Percentiles rank a stretch among this genome's conserved stretches.
Conservation (phyloP, 2,888 invertebrate genomes). For the Clostera curtula region DNA sequence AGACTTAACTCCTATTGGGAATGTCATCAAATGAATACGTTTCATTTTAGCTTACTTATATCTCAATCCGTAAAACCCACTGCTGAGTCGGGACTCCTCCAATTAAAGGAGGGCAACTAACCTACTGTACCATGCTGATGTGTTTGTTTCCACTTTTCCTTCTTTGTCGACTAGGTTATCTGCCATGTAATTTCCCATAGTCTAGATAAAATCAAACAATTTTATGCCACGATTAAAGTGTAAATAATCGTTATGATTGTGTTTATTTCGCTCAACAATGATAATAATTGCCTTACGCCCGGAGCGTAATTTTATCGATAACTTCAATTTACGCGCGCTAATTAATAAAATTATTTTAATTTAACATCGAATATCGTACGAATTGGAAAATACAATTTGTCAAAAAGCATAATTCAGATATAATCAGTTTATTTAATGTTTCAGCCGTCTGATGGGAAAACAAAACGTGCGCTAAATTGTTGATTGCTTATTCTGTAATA, state of each 20-base stretch:
- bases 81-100: no score
- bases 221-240: constrained; percentile 10
- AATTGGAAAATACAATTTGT: constrained; percentile 29
- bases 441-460: constrained; percentile 9
- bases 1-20: no score
- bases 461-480: constrained; percentile 7
- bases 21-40: no score
- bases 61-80: no score
- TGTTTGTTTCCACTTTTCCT: no score
- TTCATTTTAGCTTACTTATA: no score
- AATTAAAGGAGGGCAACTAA: no score
- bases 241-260: no score
- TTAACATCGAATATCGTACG: constrained; percentile 24
- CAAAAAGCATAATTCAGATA: constrained; percentile 22
- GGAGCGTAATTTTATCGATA: constrained; percentile 40
- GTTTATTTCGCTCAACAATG: constrained; percentile 22
- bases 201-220: no score
- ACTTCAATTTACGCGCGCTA: constrained; percentile 43
- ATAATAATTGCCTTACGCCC: constrained; percentile 35
- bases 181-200: no score
- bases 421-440: constrained; percentile 17
- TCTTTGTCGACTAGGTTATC: no score
- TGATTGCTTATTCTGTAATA: neutral
- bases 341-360: constrained; percentile 52
- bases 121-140: no score